Conservation (phyloP, 2,888 invertebrate species). For the Nephrotoma guestfalica region DNA sequence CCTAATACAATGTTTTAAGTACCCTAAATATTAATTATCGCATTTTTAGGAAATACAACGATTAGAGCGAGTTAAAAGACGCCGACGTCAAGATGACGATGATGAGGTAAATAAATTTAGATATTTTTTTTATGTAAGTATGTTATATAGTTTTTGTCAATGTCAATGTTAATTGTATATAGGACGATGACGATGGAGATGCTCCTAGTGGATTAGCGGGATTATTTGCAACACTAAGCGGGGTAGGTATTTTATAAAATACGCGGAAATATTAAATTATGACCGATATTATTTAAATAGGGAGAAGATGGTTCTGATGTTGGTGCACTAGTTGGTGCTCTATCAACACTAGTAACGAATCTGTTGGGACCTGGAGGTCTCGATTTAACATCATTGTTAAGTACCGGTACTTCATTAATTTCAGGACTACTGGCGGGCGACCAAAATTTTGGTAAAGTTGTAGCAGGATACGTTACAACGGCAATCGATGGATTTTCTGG, state of each 20-base stretch:
- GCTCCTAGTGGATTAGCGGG: conserved; percentile 24
- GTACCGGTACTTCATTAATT: conserved; percentile 25
- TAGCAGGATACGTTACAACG: conserved; percentile 28
- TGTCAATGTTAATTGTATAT: neutral
- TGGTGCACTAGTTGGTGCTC: conserved; percentile 29
- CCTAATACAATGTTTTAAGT: neutral
- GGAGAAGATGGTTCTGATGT: conserved; percentile 32
- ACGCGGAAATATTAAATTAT: neutral
- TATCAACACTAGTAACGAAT: conserved; percentile 27
- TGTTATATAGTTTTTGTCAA: neutral
- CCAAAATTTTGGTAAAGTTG: conserved; percentile 29
- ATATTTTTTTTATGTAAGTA: neutral
- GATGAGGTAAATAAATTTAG: neutral
- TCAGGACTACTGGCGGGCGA: conserved; percentile 27
- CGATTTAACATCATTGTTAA: conserved; percentile 25
- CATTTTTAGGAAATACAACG: neutral
- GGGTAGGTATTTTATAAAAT: conserved; percentile 20
- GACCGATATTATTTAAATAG: conserved; percentile 13
- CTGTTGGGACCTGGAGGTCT: conserved; percentile 32
- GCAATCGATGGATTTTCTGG: conserved; percentile 31
- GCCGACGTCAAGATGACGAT: neutral
- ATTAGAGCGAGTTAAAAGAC: neutral
- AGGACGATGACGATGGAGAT: conserved; percentile 4
- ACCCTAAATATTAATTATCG: neutral
- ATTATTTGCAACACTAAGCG: conserved; percentile 29